phyloP scores from a whole-genome alignment of 1,140 invertebrate species.

The Diorhabda elongata region DNA sequence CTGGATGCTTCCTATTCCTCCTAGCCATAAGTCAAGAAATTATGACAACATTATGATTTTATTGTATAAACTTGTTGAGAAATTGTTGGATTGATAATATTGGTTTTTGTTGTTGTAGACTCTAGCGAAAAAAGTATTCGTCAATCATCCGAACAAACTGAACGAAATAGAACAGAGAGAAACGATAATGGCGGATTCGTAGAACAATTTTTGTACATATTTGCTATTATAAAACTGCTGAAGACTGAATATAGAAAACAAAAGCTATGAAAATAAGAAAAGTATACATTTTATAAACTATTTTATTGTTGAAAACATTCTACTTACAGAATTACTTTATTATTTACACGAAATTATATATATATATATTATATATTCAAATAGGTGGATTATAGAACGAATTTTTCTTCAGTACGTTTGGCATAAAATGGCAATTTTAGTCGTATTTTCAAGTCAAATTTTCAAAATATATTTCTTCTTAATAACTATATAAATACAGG shows the following conservation, averaged over 20 bases:
- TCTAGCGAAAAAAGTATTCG: conserved; percentile 76
- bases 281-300: conserved; percentile 23
- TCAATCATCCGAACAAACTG: conserved; percentile 73
- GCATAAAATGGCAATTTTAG: no score
- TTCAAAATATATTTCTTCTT: no score
- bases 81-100: no score
- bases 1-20: no score
- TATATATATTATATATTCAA: neutral
- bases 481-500: no score
- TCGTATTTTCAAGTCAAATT: no score
- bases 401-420: no score
- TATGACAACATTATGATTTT: no score
- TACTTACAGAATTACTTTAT: conserved; percentile 21
- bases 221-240: conserved; percentile 15
- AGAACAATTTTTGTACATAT: conserved; percentile 19
- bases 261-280: conserved; percentile 16
- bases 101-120: conserved; percentile 51
- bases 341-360: conserved; percentile 12
- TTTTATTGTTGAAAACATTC: conserved; percentile 23
- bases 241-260: conserved; percentile 22
- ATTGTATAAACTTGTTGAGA: no score
- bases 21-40: no score
- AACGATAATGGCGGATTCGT: conserved; percentile 13
- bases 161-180: conserved; percentile 14
- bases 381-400: no score